Conservation (phyloP, 2,797 vertebrate genomes). For the Paguma larvata region DNA sequence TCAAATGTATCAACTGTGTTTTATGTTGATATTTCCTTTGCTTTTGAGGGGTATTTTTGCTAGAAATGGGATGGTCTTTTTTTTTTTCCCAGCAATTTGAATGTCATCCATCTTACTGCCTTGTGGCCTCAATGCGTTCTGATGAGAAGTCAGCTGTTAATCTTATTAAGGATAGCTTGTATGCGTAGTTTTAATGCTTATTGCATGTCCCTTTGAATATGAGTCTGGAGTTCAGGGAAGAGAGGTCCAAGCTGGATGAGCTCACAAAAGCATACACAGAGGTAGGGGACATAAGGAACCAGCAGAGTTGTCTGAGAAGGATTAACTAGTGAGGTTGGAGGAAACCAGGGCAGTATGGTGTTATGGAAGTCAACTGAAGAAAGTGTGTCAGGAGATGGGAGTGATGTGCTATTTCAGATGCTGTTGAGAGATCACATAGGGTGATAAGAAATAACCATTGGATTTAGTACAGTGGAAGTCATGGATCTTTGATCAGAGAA, state of each 20-base stretch:
- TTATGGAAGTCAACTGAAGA: background rate
- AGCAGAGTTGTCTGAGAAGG: background rate
- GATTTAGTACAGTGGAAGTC: background rate
- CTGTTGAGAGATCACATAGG: background rate
- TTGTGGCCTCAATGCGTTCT: background rate
- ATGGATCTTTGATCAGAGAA: background rate
- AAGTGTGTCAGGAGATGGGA: background rate
- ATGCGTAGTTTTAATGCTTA: background rate
- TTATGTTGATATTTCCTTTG: background rate
- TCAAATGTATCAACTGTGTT: background rate
- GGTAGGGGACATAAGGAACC: background rate
- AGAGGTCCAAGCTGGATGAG: background rate
- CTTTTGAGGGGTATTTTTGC: slow-evolving; percentile 14
- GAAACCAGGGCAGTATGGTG: background rate
- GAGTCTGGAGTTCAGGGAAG: background rate
- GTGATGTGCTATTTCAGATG: background rate
- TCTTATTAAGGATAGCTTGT: background rate
- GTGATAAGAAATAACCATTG: background rate
- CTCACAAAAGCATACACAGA: background rate
- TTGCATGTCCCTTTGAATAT: background rate
- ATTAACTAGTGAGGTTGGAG: background rate
- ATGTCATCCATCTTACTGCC: background rate
- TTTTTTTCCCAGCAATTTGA: background rate
- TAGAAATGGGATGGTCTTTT: background rate
- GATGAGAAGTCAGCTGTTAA: background rate